Evolutionary conservation across 2,888 invertebrate genomes (phyloP).

Genomic region (Aspidiotus rigidus): DNA sequence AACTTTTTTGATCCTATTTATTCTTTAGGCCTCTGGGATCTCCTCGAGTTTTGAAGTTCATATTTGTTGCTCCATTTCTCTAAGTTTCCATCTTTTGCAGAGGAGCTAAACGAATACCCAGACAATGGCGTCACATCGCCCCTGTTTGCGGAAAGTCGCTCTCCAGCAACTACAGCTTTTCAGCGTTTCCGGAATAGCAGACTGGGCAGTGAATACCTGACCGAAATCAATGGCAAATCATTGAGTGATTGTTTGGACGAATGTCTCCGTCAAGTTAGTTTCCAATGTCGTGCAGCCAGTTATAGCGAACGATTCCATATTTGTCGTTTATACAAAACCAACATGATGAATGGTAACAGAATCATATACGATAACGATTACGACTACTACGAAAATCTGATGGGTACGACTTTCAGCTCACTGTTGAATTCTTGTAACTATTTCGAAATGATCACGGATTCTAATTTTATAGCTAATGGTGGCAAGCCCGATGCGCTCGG

Average conservation of each 20-base stretch:
- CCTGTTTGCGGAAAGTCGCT: conserved; percentile 67
- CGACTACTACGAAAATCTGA: conserved; percentile 85
- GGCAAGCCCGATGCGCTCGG: conserved; percentile 41
- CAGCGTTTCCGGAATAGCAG: conserved; percentile 76
- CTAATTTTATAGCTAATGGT: conserved; percentile 15
- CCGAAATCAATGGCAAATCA: conserved; percentile 78
- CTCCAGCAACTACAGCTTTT: conserved; percentile 75
- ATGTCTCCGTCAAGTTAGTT: conserved; percentile 77
- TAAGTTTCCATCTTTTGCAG: conserved; percentile 44
- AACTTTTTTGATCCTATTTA: too few species aligned
- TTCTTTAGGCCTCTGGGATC: too few species aligned
- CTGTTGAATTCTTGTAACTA: not conserved
- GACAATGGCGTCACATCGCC: conserved; percentile 79
- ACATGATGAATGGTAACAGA: conserved; percentile 77
- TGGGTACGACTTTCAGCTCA: conserved; percentile 58
- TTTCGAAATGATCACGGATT: not conserved
- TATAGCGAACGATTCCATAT: conserved; percentile 78
- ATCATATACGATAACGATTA: conserved; percentile 84
- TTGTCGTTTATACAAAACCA: conserved; percentile 74
- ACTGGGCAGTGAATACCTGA: conserved; percentile 78
- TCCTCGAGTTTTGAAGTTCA: not conserved
- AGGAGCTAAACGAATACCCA: conserved; percentile 78
- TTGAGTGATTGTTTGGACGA: conserved; percentile 84
- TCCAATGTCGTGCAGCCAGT: conserved; percentile 79
- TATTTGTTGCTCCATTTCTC: not conserved